Conservation (phyloP, 1,140 invertebrate species). For the Drosophila subpulchrella region DNA sequence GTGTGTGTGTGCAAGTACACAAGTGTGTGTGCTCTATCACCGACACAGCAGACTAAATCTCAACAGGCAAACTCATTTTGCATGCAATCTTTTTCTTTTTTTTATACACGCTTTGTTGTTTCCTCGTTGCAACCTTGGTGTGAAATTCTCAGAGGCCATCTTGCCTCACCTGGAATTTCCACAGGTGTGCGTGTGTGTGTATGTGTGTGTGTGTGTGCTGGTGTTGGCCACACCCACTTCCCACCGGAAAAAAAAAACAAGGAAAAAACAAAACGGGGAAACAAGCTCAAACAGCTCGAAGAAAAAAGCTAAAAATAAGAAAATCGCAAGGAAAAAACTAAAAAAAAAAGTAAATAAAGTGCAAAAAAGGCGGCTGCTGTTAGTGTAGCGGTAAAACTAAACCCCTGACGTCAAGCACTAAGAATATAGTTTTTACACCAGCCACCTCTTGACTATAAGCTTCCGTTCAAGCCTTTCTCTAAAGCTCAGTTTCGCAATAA, state of each 20-base stretch:
- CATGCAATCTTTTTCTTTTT: slow-evolving; percentile 16
- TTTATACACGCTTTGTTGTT: neutral
- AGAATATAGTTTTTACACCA: neutral
- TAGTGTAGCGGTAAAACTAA: slow-evolving; percentile 1
- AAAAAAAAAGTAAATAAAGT: neutral
- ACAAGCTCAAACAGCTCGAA: neutral
- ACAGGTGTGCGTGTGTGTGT: neutral
- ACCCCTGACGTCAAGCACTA: neutral
- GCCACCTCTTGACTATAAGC: neutral
- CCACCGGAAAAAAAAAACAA: neutral
- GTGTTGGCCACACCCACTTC: slow-evolving; percentile 2
- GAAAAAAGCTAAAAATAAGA: slow-evolving; percentile 27
- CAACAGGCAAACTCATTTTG: slow-evolving; percentile 32
- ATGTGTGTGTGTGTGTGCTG: neutral
- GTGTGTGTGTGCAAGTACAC: neutral
- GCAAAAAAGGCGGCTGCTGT: slow-evolving; percentile 7
- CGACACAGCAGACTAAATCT: slow-evolving; percentile 19
- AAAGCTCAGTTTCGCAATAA: slow-evolving; percentile 1
- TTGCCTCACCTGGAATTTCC: slow-evolving; percentile 9
- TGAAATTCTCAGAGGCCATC: slow-evolving; percentile 17
- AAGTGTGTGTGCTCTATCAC: slow-evolving; percentile 25
- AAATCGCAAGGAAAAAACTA: neutral
- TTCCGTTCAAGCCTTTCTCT: neutral
- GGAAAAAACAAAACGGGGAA: neutral
- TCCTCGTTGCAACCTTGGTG: slow-evolving; percentile 11